phyloP scores from a whole-genome alignment of 1,140 invertebrate species.

The Sinonovacula constricta region DNA sequence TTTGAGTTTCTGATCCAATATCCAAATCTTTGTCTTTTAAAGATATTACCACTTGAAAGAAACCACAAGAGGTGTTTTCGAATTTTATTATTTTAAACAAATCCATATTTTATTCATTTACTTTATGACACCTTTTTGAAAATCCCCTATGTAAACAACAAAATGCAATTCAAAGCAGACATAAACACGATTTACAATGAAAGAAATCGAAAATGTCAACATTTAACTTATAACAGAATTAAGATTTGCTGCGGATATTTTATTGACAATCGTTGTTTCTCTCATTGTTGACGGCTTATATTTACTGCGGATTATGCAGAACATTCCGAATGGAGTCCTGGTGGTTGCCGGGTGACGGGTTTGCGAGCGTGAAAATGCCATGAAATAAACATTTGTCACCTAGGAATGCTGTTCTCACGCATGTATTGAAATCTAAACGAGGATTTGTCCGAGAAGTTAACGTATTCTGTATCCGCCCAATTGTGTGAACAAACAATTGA shows the following conservation, averaged over 20 bases:
- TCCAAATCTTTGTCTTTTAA: no score
- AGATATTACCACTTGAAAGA: no score
- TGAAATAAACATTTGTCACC: slow-evolving; percentile 43
- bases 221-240: neutral
- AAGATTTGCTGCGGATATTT: neutral
- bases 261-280: neutral
- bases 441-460: no score
- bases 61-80: no score
- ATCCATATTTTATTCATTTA: no score
- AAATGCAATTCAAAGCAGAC: neutral
- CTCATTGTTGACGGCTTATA: slow-evolving; percentile 5
- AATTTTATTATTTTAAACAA: no score
- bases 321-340: slow-evolving; percentile 15
- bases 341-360: slow-evolving; percentile 11
- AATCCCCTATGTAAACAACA: neutral
- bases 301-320: slow-evolving; percentile 22
- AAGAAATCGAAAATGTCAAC: neutral
- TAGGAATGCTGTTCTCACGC: no score
- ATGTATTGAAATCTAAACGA: no score
- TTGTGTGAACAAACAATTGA: no score
- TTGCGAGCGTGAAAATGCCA: slow-evolving; percentile 36
- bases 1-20: no score
- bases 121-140: no score
- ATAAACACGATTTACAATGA: neutral
- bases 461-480: no score